Percentiles rank a stretch among this genome's conserved stretches.
These are phyloP conservation scores for Patella pellucida DNA, from an alignment of 2,888 invertebrate species.

Conservation along the genomic window DNA sequence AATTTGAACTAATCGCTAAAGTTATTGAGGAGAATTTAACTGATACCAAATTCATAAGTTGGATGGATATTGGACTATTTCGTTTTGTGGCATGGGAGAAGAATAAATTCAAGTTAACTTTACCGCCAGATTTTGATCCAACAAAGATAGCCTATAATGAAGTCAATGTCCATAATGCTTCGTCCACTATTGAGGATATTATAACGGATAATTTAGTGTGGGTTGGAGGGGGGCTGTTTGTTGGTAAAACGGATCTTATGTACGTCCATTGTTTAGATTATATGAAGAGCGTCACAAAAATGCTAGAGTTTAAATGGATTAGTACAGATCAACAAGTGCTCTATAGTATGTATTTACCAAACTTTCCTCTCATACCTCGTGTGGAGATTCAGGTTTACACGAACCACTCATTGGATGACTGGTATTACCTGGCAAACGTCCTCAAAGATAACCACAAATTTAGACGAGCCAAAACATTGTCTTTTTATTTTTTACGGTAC, in stretches of 20 bases:
- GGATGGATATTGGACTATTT: conserved; percentile 64
- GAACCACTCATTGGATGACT: conserved; percentile 39
- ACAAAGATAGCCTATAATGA: conserved; percentile 42
- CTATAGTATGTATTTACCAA: conserved; percentile 50
- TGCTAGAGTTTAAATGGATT: conserved; percentile 49
- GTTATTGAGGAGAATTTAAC: conserved; percentile 47
- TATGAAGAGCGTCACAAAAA: conserved; percentile 38
- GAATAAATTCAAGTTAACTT: conserved; percentile 35
- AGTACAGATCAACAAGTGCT: conserved; percentile 61
- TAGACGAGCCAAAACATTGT: too few relatives aligned
- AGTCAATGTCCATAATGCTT: conserved; percentile 22
- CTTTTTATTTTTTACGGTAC: too few relatives aligned
- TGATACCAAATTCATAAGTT: conserved; percentile 55
- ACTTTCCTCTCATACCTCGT: conserved; percentile 34
- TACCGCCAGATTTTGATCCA: conserved; percentile 43
- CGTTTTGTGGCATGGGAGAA: conserved; percentile 43
- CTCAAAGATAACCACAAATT: conserved; percentile 39
- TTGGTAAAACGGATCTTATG: conserved; percentile 50
- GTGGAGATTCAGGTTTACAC: conserved; percentile 45
- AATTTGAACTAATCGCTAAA: conserved; percentile 57
- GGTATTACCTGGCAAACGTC: conserved; percentile 57
- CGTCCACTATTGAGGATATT: conserved; percentile 40
- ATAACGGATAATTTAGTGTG: conserved; percentile 47
- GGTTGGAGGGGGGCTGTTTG: conserved; percentile 60
- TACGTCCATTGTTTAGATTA: conserved; percentile 51